Conservation (phyloP, 2,888 invertebrate species). For the Axea sp. region DNA sequence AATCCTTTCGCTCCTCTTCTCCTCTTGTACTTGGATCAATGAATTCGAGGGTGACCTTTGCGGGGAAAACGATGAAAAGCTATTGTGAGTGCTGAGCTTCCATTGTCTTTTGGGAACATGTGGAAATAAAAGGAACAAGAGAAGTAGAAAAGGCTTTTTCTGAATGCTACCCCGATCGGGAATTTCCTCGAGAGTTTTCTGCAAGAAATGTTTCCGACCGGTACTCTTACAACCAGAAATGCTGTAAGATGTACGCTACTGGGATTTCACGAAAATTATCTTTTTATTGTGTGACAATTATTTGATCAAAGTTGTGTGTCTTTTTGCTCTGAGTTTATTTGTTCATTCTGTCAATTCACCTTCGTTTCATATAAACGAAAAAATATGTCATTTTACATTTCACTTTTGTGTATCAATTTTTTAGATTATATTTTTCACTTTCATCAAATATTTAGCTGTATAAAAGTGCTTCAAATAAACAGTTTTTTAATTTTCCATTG, state of each 20-base stretch:
- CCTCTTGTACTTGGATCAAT: slow-evolving; percentile 16
- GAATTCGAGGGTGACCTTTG: slow-evolving; percentile 45
- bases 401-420: too few species aligned
- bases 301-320: slow-evolving; percentile 6
- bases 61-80: slow-evolving; percentile 44
- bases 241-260: background rate
- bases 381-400: too few species aligned
- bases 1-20: background rate
- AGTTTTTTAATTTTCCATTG: too few species aligned
- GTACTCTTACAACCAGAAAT: background rate
- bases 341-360: too few species aligned
- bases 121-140: slow-evolving; percentile 21
- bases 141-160: slow-evolving; percentile 8
- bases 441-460: too few species aligned
- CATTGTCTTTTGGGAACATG: slow-evolving; percentile 33
- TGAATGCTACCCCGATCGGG: background rate
- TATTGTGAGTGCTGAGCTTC: slow-evolving; percentile 21
- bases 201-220: slow-evolving; percentile 1
- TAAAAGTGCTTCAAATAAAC: too few species aligned
- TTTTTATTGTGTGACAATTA: slow-evolving; percentile 13
- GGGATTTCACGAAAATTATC: slow-evolving; percentile 3
- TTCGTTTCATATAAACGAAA: too few species aligned
- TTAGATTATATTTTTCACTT: too few species aligned
- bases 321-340: too few species aligned
- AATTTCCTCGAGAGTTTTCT: slow-evolving; percentile 23